Evolutionary conservation across 92 coral and sea anemone genomes (phyloP).

Genomic region (Porites divaricata): DNA sequence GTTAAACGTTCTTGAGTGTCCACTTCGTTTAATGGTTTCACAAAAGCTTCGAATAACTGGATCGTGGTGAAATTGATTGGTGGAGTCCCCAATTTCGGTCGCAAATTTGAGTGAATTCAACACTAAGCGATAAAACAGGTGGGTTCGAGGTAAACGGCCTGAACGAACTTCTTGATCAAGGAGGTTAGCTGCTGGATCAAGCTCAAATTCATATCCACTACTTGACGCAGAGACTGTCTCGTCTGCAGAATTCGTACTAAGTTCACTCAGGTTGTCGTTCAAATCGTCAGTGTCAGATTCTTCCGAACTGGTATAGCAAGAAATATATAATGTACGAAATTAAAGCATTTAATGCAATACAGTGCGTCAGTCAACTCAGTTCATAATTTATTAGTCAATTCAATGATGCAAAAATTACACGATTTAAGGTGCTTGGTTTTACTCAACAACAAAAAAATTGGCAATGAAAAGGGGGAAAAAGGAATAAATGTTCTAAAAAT

Average conservation of each 20-base stretch:
- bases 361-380: too few species aligned
- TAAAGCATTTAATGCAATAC: not conserved
- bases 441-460: too few species aligned
- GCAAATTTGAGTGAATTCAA: not conserved
- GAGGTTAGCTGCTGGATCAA: conserved; percentile 25
- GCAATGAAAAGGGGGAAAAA: too few species aligned
- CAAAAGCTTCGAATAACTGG: conserved; percentile 10
- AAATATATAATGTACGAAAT: not conserved
- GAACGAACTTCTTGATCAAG: conserved; percentile 29
- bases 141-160: conserved; percentile 12
- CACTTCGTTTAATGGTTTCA: not conserved
- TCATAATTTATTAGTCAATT: too few species aligned
- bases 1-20: not conserved
- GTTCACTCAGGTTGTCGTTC: not conserved
- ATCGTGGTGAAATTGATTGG: not conserved
- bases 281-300: not conserved
- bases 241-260: not conserved
- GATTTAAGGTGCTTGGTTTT: too few species aligned
- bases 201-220: conserved; percentile 15
- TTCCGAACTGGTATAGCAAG: not conserved
- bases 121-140: conserved; percentile 27
- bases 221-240: not conserved
- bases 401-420: too few species aligned
- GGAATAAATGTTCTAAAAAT: too few species aligned
- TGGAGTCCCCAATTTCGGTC: not conserved